Percentiles rank a stretch among this genome's conserved stretches.
Evolutionary conservation across 2,888 invertebrate genomes (phyloP).

Genomic region (Eulithis prunata): DNA sequence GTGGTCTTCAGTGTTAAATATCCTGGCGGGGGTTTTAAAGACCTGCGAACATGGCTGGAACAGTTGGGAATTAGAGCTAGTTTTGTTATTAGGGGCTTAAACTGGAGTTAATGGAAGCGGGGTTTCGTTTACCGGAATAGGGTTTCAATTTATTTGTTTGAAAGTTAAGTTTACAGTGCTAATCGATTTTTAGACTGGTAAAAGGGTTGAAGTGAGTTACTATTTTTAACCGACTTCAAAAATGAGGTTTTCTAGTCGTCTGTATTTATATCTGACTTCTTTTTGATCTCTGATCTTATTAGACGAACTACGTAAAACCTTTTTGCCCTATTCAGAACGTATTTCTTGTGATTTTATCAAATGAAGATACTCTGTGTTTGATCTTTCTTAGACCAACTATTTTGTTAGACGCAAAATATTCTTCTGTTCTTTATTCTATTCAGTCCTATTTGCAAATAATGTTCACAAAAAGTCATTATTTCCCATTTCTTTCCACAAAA

Average conservation of each 20-base stretch:
- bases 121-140: neutral
- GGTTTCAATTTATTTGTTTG: neutral
- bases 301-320: too few relatives aligned
- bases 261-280: too few relatives aligned
- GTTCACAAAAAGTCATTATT: conserved; percentile 15
- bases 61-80: conserved; percentile 5
- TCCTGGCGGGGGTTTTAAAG: conserved; percentile 33
- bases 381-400: too few relatives aligned
- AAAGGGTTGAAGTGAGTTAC: too few relatives aligned
- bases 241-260: too few relatives aligned
- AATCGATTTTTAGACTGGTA: neutral
- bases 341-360: too few relatives aligned
- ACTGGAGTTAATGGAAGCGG: neutral
- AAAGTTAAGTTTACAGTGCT: neutral
- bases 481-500: conserved; percentile 21
- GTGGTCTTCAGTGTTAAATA: conserved; percentile 66
- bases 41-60: conserved; percentile 24
- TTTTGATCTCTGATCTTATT: too few relatives aligned
- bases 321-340: too few relatives aligned
- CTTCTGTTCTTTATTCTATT: neutral
- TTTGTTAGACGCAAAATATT: too few relatives aligned
- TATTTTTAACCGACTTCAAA: too few relatives aligned
- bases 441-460: neutral
- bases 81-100: conserved; percentile 7
- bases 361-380: too few relatives aligned